A percentile compares a stretch with the other conserved stretches of the same genome.
Conservation (phyloP, 1,140 invertebrate species). For the Ptiloglossa arizonensis region DNA sequence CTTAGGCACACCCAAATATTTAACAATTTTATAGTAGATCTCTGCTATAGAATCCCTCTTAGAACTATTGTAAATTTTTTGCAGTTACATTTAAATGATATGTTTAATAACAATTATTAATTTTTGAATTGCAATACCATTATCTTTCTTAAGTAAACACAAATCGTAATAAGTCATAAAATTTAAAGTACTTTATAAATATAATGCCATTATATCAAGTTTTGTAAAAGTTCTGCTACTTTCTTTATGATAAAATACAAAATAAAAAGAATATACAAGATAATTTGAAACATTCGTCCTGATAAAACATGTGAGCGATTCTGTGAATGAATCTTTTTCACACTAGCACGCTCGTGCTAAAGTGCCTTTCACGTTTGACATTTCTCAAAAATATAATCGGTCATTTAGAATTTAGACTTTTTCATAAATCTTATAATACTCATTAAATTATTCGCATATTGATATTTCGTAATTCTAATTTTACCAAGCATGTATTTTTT, state of each 20-base stretch:
- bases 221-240: not conserved
- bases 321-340: conserved; percentile 4
- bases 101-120: not conserved
- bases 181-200: not conserved
- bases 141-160: not conserved
- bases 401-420: no score
- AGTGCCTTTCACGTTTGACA: not conserved
- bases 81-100: not conserved
- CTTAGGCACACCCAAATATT: conserved; percentile 41
- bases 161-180: not conserved
- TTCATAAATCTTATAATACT: not conserved
- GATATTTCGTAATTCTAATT: not conserved
- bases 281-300: no score
- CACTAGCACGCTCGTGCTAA: not conserved
- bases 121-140: not conserved
- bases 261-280: not conserved
- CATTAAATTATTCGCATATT: no score
- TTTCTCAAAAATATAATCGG: not conserved
- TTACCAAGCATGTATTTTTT: not conserved
- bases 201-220: not conserved
- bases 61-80: not conserved
- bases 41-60: not conserved
- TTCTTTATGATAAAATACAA: not conserved
- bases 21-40: not conserved
- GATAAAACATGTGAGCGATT: not conserved